Base-by-base conservation (phyloP, 2,888 invertebrate species). In the Pasiphila rectangulata region DNA sequence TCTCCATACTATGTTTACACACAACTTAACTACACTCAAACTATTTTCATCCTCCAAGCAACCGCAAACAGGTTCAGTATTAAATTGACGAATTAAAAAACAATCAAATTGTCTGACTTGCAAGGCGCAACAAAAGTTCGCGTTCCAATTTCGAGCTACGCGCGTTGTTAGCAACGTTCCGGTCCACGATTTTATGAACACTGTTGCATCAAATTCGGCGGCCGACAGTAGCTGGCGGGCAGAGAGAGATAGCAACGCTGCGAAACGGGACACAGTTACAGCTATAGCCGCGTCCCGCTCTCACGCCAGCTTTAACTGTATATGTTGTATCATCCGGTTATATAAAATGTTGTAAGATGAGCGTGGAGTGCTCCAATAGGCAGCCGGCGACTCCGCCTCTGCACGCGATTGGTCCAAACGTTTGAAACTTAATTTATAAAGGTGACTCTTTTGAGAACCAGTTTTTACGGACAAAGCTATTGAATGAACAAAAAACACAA, bases 241-340 rank as follows among this genome's bases (percentile, higher is more conserved):
- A 37, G 76, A 76, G 64, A 49, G 76, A 59, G 82, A 80, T 68
- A 68, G 73, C 54, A 57, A 58, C 68, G 74, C 75, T 68, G 71
- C 73, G 79, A 75, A 78, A 75, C 78, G 83, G 81, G 77, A 86
- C 85, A 85, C 83, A 83, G 84, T 85, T 71, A 67, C 70, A 69
- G 65, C 51, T 53, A 59, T 77, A 72, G 57, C 73, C 59, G 70
- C 66, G 57, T 86, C 87, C 63, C 78, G 57, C 67, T 86, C 81
- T 24, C 72, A 52, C 83, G 72, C 69, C 69, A 83, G 68, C 83
- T 80, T 80, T 84, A 83, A 87, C 86, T 87, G 87, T 87, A 87
- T 85, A 86, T 86, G 84, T 85, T 87, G 88, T 88, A 89, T 87
- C 88, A 85, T 79, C 78, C 78, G 80, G 85, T 83, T 87, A 87